A percentile compares a stretch with the other conserved stretches of the same genome.
Conservation (phyloP, 2,888 invertebrate species). For the Zhuqinia jingwanae region DNA sequence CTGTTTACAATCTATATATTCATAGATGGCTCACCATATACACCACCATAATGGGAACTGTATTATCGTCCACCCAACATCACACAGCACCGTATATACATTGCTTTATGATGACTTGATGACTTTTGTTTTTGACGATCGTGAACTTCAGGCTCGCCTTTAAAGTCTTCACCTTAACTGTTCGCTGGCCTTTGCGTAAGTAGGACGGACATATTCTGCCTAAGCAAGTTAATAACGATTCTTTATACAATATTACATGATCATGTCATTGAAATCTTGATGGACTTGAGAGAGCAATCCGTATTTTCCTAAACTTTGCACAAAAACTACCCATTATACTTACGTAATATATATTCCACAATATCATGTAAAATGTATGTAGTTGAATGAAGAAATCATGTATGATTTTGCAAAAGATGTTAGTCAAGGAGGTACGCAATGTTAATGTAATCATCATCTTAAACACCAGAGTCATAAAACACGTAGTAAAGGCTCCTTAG, state of each 20-base stretch:
- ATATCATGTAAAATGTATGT: neutral
- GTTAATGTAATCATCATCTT: too few species aligned
- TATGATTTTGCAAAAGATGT: neutral
- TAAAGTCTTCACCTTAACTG: neutral
- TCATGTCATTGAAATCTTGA: conserved; percentile 24
- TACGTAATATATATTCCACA: neutral
- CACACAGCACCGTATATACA: too few species aligned
- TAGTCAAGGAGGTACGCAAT: neutral
- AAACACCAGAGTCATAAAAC: too few species aligned
- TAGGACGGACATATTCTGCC: neutral
- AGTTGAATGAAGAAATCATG: neutral
- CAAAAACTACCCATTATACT: neutral
- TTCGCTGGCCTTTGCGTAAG: neutral
- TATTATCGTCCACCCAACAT: neutral
- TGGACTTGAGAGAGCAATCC: neutral
- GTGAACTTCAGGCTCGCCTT: conserved; percentile 38
- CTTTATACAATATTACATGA: neutral
- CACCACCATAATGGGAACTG: too few species aligned
- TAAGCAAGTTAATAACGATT: neutral
- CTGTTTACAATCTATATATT: too few species aligned
- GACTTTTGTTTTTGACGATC: neutral
- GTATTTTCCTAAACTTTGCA: neutral
- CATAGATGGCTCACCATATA: too few species aligned
- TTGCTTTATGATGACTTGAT: neutral
- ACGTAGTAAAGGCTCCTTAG: neutral